These are phyloP conservation scores for Lemur catta DNA, from an alignment of 2,797 vertebrate genomes.

Conservation along the genomic window DNA sequence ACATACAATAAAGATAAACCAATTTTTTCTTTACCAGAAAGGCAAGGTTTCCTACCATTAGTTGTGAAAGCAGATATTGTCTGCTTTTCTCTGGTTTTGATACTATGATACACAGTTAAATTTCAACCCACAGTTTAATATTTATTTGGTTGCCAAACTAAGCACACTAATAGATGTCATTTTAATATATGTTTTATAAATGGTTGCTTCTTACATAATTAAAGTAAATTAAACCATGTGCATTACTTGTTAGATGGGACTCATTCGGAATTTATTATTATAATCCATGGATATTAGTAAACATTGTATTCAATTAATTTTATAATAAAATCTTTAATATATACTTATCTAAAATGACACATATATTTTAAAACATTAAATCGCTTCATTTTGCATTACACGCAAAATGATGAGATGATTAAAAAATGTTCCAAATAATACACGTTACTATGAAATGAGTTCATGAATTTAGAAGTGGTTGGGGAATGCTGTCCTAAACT, in stretches of 20 bases:
- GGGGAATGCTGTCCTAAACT: background rate
- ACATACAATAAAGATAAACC: constrained; percentile 22
- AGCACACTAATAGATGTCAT: constrained; percentile 34
- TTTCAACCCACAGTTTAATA: constrained; percentile 29
- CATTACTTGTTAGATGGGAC: constrained; percentile 52
- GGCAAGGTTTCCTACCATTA: background rate
- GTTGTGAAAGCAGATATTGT: constrained; percentile 21
- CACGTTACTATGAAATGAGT: constrained; percentile 27
- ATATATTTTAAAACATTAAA: constrained; percentile 53
- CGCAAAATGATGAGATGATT: constrained; percentile 54
- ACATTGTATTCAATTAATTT: constrained; percentile 67
- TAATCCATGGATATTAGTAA: constrained; percentile 59
- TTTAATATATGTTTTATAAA: constrained; percentile 61
- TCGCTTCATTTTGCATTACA: constrained; percentile 39
- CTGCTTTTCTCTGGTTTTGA: constrained; percentile 28
- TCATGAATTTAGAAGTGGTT: background rate
- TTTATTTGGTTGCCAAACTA: constrained; percentile 53
- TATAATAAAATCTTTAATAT: constrained; percentile 59
- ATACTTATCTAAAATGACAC: constrained; percentile 55
- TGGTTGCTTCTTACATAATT: constrained; percentile 67
- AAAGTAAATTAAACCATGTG: constrained; percentile 68
- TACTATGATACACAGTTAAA: background rate
- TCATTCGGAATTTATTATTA: constrained; percentile 64
- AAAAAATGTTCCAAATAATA: constrained; percentile 9
- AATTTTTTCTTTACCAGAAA: background rate